Conservation (phyloP, 2,113 vertebrate species). For the Theristicus caerulescens region DNA sequence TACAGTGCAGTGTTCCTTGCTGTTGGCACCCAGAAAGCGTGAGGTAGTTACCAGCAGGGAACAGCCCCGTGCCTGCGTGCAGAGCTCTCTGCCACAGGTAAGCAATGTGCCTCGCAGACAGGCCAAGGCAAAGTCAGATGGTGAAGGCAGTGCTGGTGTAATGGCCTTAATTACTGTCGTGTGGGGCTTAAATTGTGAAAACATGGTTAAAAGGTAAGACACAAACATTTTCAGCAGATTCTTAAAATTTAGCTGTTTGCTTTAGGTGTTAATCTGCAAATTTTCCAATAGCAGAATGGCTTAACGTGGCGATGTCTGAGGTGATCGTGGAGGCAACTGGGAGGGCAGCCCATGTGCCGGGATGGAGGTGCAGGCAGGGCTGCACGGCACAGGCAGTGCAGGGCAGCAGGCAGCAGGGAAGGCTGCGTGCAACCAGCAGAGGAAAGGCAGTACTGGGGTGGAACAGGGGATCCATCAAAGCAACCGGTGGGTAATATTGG, state of each 20-base stretch:
- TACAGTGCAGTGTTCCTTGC: neutral
- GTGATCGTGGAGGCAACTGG: accelerated
- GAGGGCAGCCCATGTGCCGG: accelerated
- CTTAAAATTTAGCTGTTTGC: neutral
- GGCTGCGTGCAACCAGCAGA: neutral
- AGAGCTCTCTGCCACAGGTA: neutral
- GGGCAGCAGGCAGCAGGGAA: neutral
- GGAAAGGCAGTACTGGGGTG: neutral
- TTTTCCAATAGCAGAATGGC: neutral
- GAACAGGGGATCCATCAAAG: neutral
- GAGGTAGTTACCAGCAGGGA: neutral
- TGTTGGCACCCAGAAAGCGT: neutral
- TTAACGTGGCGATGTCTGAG: neutral
- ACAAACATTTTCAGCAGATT: neutral
- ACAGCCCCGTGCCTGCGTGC: accelerated
- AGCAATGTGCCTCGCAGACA: accelerated
- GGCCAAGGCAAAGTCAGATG: neutral
- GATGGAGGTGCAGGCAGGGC: neutral
- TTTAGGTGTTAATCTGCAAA: neutral
- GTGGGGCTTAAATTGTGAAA: neutral
- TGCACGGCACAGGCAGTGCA: accelerated
- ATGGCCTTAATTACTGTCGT: neutral
- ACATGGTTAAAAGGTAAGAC: neutral
- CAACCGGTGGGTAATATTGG: accelerated
- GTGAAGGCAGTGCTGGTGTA: neutral